phyloP scores from a whole-genome alignment of 2,113 vertebrate genomes.

The Lampris megalopsis region DNA sequence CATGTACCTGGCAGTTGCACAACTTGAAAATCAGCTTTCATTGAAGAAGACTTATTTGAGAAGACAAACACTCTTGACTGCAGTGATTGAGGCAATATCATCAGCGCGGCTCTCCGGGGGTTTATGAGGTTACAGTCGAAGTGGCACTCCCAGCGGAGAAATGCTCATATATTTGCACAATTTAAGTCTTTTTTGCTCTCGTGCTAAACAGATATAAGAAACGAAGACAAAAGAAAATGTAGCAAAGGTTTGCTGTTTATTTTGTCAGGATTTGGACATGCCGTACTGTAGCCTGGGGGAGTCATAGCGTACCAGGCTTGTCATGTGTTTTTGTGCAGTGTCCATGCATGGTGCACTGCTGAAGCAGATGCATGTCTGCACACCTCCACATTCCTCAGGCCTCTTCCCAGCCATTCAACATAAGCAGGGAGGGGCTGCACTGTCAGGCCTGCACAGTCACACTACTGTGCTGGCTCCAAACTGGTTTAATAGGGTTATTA shows the following conservation, averaged over 20 bases:
- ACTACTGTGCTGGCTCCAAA: slow-evolving; percentile 49
- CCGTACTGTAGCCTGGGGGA: neutral
- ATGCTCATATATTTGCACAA: neutral
- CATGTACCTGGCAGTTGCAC: slow-evolving; percentile 2
- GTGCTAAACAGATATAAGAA: neutral
- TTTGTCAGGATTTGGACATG: neutral
- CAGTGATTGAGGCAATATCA: slow-evolving; percentile 4
- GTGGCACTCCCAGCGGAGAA: slow-evolving; percentile 23
- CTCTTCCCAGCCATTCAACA: slow-evolving; percentile 54
- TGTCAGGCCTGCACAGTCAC: slow-evolving; percentile 54
- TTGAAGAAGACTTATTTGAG: neutral
- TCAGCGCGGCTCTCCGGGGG: slow-evolving; percentile 17
- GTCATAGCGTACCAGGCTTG: neutral
- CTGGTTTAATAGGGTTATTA: slow-evolving; percentile 49
- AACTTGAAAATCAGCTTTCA: slow-evolving; percentile 32
- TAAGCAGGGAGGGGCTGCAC: slow-evolving; percentile 68
- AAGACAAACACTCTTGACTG: slow-evolving; percentile 5
- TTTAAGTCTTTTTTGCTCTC: neutral
- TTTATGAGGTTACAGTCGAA: slow-evolving; percentile 26
- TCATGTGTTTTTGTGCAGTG: slow-evolving; percentile 15
- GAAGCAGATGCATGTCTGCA: slow-evolving; percentile 79
- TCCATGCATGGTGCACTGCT: slow-evolving; percentile 34
- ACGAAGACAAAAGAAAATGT: neutral
- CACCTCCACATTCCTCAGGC: slow-evolving; percentile 84
- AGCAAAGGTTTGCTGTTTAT: neutral